Conservation (phyloP, 2,888 invertebrate genomes). For the Oxyscelio sp. region DNA sequence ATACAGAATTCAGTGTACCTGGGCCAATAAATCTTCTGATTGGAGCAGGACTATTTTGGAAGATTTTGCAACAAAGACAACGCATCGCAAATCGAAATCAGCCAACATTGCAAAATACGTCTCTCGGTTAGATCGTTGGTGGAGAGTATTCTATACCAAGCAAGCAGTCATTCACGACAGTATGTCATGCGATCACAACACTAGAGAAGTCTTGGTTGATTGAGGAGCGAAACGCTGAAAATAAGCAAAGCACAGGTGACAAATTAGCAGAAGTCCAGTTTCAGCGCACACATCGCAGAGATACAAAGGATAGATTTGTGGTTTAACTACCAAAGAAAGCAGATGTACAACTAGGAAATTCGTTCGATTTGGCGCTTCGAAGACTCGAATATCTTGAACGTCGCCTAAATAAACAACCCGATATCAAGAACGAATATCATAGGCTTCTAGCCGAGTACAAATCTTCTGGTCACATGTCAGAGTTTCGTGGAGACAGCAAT, state of each 20-base stretch:
- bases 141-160: not conserved
- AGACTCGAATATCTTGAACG: too few species aligned
- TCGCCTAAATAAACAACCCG: too few species aligned
- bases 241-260: too few species aligned
- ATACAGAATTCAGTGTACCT: not conserved
- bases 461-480: too few species aligned
- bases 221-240: not conserved
- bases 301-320: slow-evolving; percentile 1
- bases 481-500: too few species aligned
- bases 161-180: not conserved
- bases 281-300: not conserved
- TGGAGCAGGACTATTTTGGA: slow-evolving; percentile 12
- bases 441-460: too few species aligned
- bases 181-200: not conserved
- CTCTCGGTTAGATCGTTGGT: slow-evolving; percentile 9
- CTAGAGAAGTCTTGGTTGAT: slow-evolving; percentile 11
- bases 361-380: not conserved
- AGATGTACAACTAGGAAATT: too few species aligned
- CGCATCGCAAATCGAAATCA: not conserved
- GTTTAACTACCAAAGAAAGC: not conserved
- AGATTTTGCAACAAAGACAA: not conserved
- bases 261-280: not conserved
- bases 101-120: not conserved
- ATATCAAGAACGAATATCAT: too few species aligned
- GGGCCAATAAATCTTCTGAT: slow-evolving; percentile 7